A percentile compares a stretch with the other conserved stretches of the same genome.
These are phyloP conservation scores for Anabacerthia variegaticeps DNA, from an alignment of 2,797 vertebrate species.

Conservation along the genomic window DNA sequence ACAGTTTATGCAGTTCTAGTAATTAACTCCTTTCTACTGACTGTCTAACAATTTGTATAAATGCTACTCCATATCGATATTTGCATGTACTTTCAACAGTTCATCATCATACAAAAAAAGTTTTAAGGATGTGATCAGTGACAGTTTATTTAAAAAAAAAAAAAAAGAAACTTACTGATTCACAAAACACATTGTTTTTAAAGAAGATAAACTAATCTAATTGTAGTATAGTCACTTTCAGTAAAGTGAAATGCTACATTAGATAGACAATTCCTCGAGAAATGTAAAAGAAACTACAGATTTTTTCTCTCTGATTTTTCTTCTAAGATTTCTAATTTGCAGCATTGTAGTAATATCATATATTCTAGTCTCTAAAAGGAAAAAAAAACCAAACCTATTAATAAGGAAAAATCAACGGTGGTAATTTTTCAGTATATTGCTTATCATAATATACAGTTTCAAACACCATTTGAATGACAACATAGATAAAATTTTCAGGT, in stretches of 20 bases:
- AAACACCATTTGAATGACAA: neutral
- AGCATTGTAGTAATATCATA: neutral
- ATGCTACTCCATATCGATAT: neutral
- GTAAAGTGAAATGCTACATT: neutral
- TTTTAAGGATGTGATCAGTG: neutral
- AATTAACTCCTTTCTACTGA: constrained; percentile 1
- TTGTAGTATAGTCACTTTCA: neutral
- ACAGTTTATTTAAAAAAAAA: neutral
- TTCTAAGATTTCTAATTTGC: neutral
- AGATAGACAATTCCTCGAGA: neutral
- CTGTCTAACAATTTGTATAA: neutral
- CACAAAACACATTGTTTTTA: neutral
- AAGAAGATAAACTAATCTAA: neutral
- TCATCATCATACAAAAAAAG: neutral
- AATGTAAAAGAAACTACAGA: neutral
- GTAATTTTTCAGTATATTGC: neutral
- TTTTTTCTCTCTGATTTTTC: neutral
- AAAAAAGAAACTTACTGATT: neutral
- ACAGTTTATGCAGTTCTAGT: neutral
- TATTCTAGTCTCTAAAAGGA: neutral
- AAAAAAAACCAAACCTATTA: neutral
- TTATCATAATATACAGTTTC: neutral
- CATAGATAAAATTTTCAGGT: neutral
- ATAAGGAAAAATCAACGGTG: neutral
- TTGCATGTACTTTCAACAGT: neutral